Conservation (phyloP, 2,888 invertebrate genomes). For the Acronicta leporina region DNA sequence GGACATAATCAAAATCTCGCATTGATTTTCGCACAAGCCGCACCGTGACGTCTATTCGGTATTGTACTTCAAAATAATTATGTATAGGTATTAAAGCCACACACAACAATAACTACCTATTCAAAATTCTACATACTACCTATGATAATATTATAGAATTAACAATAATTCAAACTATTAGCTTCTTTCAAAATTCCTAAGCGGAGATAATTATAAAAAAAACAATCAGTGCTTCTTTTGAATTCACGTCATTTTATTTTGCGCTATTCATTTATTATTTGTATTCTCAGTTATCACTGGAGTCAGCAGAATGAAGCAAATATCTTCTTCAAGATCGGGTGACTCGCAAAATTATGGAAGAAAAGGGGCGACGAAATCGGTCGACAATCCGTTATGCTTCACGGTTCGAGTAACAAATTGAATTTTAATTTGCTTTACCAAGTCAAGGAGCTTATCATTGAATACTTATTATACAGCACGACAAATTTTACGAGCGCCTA, state of each 20-base stretch:
- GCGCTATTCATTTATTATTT: slow-evolving; percentile 47
- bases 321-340: slow-evolving; percentile 70
- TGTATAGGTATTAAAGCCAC: too few species aligned
- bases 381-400: slow-evolving; percentile 86
- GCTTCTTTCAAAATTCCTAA: background rate
- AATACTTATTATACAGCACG: slow-evolving; percentile 82
- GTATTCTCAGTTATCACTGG: slow-evolving; percentile 65
- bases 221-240: slow-evolving; percentile 23
- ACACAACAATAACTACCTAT: too few species aligned
- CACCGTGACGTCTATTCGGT: too few species aligned
- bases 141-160: too few species aligned
- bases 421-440: slow-evolving; percentile 87
- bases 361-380: slow-evolving; percentile 83
- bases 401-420: slow-evolving; percentile 86
- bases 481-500: slow-evolving; percentile 75
- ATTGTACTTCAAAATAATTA: too few species aligned
- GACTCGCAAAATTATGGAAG: slow-evolving; percentile 83
- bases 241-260: slow-evolving; percentile 49
- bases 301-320: slow-evolving; percentile 73
- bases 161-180: background rate
- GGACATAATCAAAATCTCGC: too few species aligned
- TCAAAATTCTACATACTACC: too few species aligned
- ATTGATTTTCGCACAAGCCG: too few species aligned
- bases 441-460: slow-evolving; percentile 86
- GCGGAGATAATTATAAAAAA: slow-evolving; percentile 23